A percentile compares a stretch with the other conserved stretches of the same genome.
Evolutionary conservation across 1,140 invertebrate species (phyloP).

Genomic region (Nasonia longicornis): DNA sequence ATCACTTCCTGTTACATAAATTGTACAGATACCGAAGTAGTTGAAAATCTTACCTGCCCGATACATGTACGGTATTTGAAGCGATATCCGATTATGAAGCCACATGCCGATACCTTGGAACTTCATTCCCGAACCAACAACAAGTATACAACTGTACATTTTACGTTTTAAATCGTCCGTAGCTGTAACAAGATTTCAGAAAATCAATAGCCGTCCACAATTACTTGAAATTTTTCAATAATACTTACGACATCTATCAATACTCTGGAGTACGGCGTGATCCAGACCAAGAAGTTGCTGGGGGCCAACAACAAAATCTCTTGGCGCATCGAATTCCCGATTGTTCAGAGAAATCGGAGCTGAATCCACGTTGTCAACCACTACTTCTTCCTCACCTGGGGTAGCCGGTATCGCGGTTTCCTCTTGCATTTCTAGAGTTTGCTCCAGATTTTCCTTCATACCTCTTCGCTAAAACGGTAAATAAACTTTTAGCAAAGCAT

Average conservation of each 20-base stretch:
- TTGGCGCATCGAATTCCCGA: constrained; percentile 66
- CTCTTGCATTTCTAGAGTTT: constrained; percentile 65
- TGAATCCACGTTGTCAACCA: constrained; percentile 82
- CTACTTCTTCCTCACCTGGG: constrained; percentile 81
- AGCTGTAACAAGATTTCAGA: constrained; percentile 52
- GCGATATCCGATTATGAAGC: constrained; percentile 87
- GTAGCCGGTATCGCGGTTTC: constrained; percentile 59
- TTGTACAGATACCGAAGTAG: not conserved
- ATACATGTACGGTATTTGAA: constrained; percentile 85
- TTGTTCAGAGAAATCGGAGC: constrained; percentile 65
- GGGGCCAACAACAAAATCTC: constrained; percentile 76
- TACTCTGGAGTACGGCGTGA: constrained; percentile 91
- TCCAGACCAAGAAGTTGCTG: constrained; percentile 89
- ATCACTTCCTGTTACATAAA: not conserved
- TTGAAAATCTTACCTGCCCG: constrained; percentile 70
- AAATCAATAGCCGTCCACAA: not conserved
- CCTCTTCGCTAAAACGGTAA: constrained; percentile 67
- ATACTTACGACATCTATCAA: constrained; percentile 85
- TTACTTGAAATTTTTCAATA: constrained; percentile 26
- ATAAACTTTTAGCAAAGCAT: constrained; percentile 16
- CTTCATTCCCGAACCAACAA: constrained; percentile 92
- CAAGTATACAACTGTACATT: constrained; percentile 93
- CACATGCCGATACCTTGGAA: constrained; percentile 88
- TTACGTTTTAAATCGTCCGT: constrained; percentile 91
- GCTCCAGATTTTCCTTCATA: constrained; percentile 75